A percentile compares a stretch with the other conserved stretches of the same genome.
These are phyloP conservation scores for Scalopus aquaticus DNA, from an alignment of 2,113 vertebrate genomes.

Conservation along the genomic window DNA sequence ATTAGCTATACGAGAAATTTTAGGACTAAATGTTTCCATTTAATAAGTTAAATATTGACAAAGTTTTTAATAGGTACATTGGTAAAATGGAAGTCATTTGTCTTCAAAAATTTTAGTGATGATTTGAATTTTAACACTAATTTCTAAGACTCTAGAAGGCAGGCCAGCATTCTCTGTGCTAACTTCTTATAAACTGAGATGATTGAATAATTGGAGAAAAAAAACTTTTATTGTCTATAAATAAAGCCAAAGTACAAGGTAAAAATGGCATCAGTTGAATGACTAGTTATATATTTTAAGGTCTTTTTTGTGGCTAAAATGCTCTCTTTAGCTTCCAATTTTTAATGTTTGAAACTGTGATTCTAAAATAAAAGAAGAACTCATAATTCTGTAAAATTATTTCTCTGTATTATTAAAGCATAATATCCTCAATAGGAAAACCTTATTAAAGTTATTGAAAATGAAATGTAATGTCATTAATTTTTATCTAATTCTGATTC, in stretches of 20 bases:
- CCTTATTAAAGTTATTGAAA: constrained; percentile 28
- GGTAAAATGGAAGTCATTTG: constrained; percentile 40
- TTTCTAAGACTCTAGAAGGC: constrained; percentile 1
- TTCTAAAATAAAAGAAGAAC: constrained; percentile 16
- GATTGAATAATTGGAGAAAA: constrained; percentile 23
- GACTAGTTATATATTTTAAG: neutral
- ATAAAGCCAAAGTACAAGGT: constrained; percentile 17
- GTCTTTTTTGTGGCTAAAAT: neutral
- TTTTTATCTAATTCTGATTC: constrained; percentile 27
- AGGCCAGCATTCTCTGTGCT: neutral
- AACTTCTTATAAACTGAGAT: constrained; percentile 23
- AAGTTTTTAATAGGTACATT: neutral
- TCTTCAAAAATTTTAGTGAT: constrained; percentile 16
- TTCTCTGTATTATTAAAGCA: constrained; percentile 11
- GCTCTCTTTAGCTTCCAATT: neutral
- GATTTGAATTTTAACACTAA: constrained; percentile 30
- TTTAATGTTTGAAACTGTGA: constrained; percentile 2
- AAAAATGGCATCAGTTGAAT: neutral
- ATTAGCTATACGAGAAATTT: constrained; percentile 48
- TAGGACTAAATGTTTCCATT: neutral
- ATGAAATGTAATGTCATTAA: neutral
- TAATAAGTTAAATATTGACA: constrained; percentile 25
- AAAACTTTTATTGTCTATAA: neutral
- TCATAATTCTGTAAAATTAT: constrained; percentile 11
- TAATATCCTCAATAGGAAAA: neutral